These are phyloP conservation scores for Numenius phaeopus DNA, from an alignment of 2,797 vertebrate species.

Conservation along the genomic window DNA sequence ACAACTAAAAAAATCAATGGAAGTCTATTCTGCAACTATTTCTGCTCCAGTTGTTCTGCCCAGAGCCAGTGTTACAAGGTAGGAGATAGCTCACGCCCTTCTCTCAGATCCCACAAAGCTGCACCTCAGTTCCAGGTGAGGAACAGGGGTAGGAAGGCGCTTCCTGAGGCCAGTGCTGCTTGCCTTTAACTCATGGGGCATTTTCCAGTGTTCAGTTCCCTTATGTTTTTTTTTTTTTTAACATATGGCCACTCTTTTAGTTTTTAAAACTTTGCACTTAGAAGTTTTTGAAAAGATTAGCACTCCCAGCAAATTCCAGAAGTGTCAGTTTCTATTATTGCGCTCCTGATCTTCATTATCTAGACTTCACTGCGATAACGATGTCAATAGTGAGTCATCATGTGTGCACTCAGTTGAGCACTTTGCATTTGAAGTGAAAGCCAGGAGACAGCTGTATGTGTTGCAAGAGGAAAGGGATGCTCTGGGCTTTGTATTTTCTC, in stretches of 20 bases:
- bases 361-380: neutral
- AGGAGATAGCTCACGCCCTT: neutral
- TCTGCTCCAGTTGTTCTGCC: neutral
- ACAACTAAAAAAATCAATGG: neutral
- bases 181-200: neutral
- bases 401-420: neutral
- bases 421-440: neutral
- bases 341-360: neutral
- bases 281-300: neutral
- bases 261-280: neutral
- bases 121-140: neutral
- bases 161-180: neutral
- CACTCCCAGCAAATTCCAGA: neutral
- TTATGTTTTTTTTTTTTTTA: neutral
- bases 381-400: neutral
- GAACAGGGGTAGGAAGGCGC: neutral
- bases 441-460: neutral
- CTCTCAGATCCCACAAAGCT: neutral
- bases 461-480: neutral
- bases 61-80: neutral
- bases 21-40: neutral
- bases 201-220: neutral
- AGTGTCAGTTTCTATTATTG: neutral
- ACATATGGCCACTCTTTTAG: neutral
- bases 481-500: neutral